Evolutionary conservation across 1,140 invertebrate genomes (phyloP).

Genomic region (Scylla paramamosain): DNA sequence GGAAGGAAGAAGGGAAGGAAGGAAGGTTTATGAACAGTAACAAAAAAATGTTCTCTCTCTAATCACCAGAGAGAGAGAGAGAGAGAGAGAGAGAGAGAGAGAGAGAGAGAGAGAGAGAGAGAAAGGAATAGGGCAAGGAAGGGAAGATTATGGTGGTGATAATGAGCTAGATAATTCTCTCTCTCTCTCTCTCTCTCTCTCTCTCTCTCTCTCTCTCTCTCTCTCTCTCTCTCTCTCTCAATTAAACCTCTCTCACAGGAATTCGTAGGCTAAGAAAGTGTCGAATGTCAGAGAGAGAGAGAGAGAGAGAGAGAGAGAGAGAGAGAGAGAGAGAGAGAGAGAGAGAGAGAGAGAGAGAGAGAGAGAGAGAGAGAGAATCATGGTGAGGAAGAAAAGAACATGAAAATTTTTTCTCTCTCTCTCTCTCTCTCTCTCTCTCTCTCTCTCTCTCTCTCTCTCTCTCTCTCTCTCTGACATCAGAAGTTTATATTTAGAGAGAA

Average conservation of each 20-base stretch:
- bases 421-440: too few relatives aligned
- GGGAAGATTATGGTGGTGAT: slow-evolving; percentile 4
- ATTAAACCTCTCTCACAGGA: too few relatives aligned
- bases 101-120: neutral
- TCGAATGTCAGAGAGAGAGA: too few relatives aligned
- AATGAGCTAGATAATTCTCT: neutral
- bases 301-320: neutral
- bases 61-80: neutral
- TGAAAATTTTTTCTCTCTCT: too few relatives aligned
- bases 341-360: too few relatives aligned
- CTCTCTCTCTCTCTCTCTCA: slow-evolving; percentile 4
- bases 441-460: too few relatives aligned
- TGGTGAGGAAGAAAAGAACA: slow-evolving; percentile 47
- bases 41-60: neutral
- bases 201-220: neutral
- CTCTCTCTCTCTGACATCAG: too few relatives aligned
- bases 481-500: neutral
- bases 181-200: neutral
- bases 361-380: slow-evolving; percentile 33
- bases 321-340: neutral
- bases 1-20: neutral
- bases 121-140: neutral
- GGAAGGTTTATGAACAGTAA: neutral
- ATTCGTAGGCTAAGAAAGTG: too few relatives aligned
- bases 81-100: slow-evolving; percentile 40